These are phyloP conservation scores for Nasonia oneida DNA, from an alignment of 2,888 invertebrate species.

Conservation along the genomic window DNA sequence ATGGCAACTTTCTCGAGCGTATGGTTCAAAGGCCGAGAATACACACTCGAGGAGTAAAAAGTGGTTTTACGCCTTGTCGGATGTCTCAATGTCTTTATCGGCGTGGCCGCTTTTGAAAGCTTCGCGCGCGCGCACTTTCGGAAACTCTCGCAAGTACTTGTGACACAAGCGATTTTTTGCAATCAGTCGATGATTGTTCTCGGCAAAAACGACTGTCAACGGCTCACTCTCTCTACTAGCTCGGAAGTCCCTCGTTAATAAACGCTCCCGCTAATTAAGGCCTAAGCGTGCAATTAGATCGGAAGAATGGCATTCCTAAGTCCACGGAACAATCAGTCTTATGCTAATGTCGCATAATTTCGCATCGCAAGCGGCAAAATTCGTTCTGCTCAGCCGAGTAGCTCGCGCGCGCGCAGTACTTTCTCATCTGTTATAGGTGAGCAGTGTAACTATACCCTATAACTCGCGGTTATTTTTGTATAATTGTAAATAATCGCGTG, in stretches of 20 bases:
- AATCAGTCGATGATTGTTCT: not conserved
- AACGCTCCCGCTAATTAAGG: not conserved
- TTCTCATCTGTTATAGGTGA: not conserved
- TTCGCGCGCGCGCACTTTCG: not conserved
- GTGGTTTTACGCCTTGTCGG: slow-evolving; percentile 48
- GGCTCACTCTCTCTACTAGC: not conserved
- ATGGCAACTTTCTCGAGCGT: slow-evolving; percentile 7
- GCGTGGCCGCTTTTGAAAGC: not conserved
- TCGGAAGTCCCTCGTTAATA: not conserved
- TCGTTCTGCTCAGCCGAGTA: slow-evolving; percentile 8
- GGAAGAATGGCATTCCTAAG: slow-evolving; percentile 4
- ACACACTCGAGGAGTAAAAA: not conserved
- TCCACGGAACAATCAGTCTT: not conserved
- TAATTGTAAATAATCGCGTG: slow-evolving; percentile 23
- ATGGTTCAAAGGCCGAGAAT: slow-evolving; percentile 42
- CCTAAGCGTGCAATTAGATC: slow-evolving; percentile 7
- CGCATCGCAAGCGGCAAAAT: not conserved
- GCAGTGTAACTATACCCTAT: not conserved
- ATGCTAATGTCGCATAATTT: slow-evolving; percentile 13
- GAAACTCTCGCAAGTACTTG: not conserved
- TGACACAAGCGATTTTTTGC: slow-evolving; percentile 30
- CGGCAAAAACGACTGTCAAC: not conserved
- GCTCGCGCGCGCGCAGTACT: not conserved
- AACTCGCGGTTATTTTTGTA: not conserved
- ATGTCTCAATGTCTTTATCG: slow-evolving; percentile 47